phyloP scores from a whole-genome alignment of 1,140 invertebrate species.

The Drosophila pachea region DNA sequence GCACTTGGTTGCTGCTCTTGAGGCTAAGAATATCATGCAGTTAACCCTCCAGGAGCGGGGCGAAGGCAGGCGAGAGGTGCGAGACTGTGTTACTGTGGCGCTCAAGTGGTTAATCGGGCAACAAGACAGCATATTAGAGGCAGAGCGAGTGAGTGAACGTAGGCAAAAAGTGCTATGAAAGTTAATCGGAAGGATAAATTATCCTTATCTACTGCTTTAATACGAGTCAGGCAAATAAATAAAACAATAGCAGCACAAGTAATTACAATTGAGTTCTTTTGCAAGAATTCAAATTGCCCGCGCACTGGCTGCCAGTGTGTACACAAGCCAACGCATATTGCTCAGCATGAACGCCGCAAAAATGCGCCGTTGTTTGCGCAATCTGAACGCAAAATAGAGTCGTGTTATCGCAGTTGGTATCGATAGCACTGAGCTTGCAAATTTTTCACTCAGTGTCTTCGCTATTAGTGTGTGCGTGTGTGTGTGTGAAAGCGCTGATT shows the following conservation, averaged over 20 bases:
- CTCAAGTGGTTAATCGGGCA: slow-evolving; percentile 3
- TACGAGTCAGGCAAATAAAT: neutral
- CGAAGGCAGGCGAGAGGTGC: no score
- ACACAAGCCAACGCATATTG: slow-evolving; percentile 3
- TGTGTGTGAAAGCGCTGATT: slow-evolving; percentile 40
- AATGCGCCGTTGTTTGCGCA: neutral
- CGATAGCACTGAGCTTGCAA: slow-evolving; percentile 9
- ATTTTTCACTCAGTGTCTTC: slow-evolving; percentile 20
- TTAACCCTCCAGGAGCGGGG: slow-evolving; percentile 5
- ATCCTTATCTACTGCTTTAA: neutral
- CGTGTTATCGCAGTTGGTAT: neutral
- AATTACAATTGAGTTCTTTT: neutral
- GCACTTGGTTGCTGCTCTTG: slow-evolving; percentile 28
- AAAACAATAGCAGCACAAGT: neutral
- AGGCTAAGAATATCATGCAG: slow-evolving; percentile 18
- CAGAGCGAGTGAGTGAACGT: neutral
- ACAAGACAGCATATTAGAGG: neutral
- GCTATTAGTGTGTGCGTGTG: slow-evolving; percentile 40
- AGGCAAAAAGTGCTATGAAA: no score
- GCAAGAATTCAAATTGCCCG: slow-evolving; percentile 19
- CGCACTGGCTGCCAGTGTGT: slow-evolving; percentile 3
- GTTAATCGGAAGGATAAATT: no score
- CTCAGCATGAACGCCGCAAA: neutral
- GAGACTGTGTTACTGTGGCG: neutral
- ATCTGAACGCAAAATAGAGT: no score